Evolutionary conservation across 1,140 invertebrate genomes (phyloP).

Genomic region (Lordiphosa mommai): DNA sequence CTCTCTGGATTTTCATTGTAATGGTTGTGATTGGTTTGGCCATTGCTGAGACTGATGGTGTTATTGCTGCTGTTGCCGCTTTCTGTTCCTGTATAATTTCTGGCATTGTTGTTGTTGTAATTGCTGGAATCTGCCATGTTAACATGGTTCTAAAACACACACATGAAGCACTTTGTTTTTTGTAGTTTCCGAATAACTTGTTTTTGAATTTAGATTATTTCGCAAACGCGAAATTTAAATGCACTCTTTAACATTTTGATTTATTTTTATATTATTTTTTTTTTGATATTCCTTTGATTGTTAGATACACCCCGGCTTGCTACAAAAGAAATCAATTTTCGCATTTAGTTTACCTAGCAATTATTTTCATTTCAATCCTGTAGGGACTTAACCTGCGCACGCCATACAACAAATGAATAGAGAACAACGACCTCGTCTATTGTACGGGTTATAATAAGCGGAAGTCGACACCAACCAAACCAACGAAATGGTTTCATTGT

Average conservation of each 20-base stretch:
- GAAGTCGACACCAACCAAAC: slow-evolving; percentile 21
- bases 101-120: slow-evolving; percentile 20
- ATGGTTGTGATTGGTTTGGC: neutral
- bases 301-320: too few relatives aligned
- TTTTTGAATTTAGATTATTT: neutral
- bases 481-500: slow-evolving; percentile 18
- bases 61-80: slow-evolving; percentile 5
- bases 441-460: slow-evolving; percentile 8
- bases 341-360: neutral
- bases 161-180: neutral
- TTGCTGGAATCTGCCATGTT: slow-evolving; percentile 55
- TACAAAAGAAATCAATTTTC: slow-evolving; percentile 1
- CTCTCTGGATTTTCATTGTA: too few relatives aligned
- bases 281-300: slow-evolving; percentile 16
- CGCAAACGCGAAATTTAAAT: slow-evolving; percentile 27
- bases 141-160: slow-evolving; percentile 39
- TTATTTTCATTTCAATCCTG: neutral
- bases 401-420: slow-evolving; percentile 15
- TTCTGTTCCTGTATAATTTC: slow-evolving; percentile 25
- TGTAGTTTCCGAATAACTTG: neutral
- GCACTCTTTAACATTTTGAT: slow-evolving; percentile 49
- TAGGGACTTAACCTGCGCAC: neutral
- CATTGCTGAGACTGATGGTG: neutral
- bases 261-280: neutral
- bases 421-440: slow-evolving; percentile 40